Evolutionary conservation across 2,888 invertebrate species (phyloP).

Genomic region (Timema podura): DNA sequence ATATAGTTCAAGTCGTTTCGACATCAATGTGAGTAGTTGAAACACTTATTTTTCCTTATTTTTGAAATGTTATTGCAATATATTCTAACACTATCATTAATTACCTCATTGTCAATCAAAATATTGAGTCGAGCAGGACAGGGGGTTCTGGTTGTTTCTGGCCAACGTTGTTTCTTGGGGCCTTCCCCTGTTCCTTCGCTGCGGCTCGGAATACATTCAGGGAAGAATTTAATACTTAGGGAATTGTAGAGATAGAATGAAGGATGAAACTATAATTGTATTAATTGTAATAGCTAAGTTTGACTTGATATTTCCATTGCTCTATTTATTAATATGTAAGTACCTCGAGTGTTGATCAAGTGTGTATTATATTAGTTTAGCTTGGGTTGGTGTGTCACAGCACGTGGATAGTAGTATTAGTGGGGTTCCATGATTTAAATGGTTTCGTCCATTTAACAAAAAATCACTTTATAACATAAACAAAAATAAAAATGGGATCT

Average conservation of each 20-base stretch:
- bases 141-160: constrained; percentile 36
- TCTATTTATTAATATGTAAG: constrained; percentile 23
- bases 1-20: not conserved
- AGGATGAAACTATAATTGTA: constrained; percentile 21
- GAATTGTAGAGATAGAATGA: constrained; percentile 26
- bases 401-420: too few relatives aligned
- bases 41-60: constrained; percentile 16
- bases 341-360: constrained; percentile 18
- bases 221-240: constrained; percentile 31
- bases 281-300: constrained; percentile 28
- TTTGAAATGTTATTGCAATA: constrained; percentile 30
- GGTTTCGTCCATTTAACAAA: too few relatives aligned
- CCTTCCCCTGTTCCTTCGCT: constrained; percentile 38
- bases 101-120: constrained; percentile 35
- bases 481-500: too few relatives aligned
- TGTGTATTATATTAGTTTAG: constrained; percentile 21
- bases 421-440: too few relatives aligned
- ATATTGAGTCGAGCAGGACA: constrained; percentile 29
- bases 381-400: not conserved
- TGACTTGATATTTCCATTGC: constrained; percentile 26
- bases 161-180: constrained; percentile 37
- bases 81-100: constrained; percentile 30
- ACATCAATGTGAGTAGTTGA: constrained; percentile 17
- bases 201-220: constrained; percentile 33
- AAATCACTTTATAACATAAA: too few relatives aligned